phyloP scores from a whole-genome alignment of 2,113 vertebrate genomes.

The Eptesicus fuscus region DNA sequence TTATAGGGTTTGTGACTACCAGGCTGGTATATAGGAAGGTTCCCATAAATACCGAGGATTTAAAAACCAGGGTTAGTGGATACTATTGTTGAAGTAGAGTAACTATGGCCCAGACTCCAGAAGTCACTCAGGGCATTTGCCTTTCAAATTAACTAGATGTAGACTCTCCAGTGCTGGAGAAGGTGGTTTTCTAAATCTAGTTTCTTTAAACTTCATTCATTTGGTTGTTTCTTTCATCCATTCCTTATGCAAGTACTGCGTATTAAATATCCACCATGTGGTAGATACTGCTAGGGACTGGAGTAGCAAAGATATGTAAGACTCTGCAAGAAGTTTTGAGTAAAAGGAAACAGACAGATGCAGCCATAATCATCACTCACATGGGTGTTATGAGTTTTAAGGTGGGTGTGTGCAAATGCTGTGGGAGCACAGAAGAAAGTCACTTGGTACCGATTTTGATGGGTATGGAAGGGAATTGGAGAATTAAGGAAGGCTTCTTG shows the following conservation, averaged over 20 bases:
- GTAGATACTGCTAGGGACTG: not conserved
- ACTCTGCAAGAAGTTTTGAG: not conserved
- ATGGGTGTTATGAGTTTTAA: not conserved
- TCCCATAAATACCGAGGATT: not conserved
- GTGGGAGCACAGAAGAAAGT: not conserved
- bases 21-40: not conserved
- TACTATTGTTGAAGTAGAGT: not conserved
- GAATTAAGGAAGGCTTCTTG: not conserved
- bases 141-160: slow-evolving; percentile 6
- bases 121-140: not conserved
- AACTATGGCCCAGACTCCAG: not conserved
- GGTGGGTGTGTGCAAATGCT: not conserved
- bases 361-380: not conserved
- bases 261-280: not conserved
- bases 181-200: slow-evolving; percentile 6
- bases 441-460: not conserved
- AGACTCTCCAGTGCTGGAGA: not conserved
- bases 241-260: not conserved
- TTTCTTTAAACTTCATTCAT: not conserved
- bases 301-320: not conserved
- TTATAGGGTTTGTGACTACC: not conserved
- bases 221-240: not conserved
- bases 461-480: not conserved
- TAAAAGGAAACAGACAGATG: not conserved
- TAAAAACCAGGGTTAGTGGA: slow-evolving; percentile 37